Evolutionary conservation across 35 echinoderm and acorn worm genomes (phyloP).

Genomic region (Ophioderma brevispina): DNA sequence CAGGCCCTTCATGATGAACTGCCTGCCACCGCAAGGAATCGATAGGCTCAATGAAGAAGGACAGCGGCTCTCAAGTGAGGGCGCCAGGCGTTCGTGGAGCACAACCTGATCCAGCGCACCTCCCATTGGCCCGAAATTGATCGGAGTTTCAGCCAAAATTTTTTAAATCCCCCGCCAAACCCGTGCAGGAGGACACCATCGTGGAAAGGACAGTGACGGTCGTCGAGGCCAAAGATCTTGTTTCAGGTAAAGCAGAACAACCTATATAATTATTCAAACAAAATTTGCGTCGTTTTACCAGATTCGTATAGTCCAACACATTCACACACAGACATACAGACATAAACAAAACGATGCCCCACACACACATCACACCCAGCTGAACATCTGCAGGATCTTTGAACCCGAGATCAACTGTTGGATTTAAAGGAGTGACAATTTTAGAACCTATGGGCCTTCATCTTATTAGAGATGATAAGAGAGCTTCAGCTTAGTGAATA

Average conservation of each 20-base stretch:
- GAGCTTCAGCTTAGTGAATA: too few species aligned
- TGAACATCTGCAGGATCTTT: too few species aligned
- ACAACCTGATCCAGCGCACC: constrained; percentile 66
- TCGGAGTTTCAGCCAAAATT: constrained; percentile 62
- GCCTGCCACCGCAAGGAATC: constrained; percentile 63
- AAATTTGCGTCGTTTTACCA: too few species aligned
- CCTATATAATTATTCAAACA: neutral
- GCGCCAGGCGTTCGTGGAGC: constrained; percentile 82
- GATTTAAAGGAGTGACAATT: too few species aligned
- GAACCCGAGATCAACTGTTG: too few species aligned
- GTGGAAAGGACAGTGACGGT: constrained; percentile 73
- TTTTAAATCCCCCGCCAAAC: constrained; percentile 50
- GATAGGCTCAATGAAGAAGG: constrained; percentile 56
- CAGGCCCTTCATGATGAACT: constrained; percentile 87
- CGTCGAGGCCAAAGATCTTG: constrained; percentile 33
- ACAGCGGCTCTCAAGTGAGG: constrained; percentile 53
- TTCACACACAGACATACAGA: too few species aligned
- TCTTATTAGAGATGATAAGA: too few species aligned
- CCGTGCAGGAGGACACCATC: constrained; percentile 79
- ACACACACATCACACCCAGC: too few species aligned
- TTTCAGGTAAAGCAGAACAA: constrained; percentile 5
- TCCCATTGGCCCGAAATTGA: constrained; percentile 75
- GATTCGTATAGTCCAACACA: too few species aligned
- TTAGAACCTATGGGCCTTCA: too few species aligned
- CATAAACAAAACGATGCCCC: too few species aligned